Base-by-base conservation (phyloP, 2,113 vertebrate species). In the Mus pahari region DNA sequence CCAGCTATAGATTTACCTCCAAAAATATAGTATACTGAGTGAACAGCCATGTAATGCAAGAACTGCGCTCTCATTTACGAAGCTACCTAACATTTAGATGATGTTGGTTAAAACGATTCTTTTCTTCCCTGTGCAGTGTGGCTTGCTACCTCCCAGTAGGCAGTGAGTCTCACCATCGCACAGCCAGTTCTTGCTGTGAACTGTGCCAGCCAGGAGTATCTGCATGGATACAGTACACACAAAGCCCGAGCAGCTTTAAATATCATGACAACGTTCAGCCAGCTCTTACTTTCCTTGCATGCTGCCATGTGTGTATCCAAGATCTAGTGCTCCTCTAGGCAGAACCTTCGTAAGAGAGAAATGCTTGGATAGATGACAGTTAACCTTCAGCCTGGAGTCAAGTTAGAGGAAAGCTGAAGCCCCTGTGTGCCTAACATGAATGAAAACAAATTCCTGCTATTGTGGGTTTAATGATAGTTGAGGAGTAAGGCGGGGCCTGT, bases 171-270 rank as follows among this genome's bases (percentile, higher is more conserved):
- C 77, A n/a, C 77, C 50, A 58, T 14, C 70, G 16, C 26, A 22
- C n/a, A 33, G 45, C 66, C 74, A 70, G 19, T 50, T 5, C 24
- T 75, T 42, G 36, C 33, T 33, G 5, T 70, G 62, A 78, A 62
- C 79, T 79, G 16, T 48, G 90, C 89, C 48, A 39, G 36, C 62
- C 81, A 73, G 28, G 58, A 66, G 74, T 77, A 88, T 62, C 33
- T 66, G 20, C 0, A 0, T 79, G 48, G 39, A 48, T 53, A 20
- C 70, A 70, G 82, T 19, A 4, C 20, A 70, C 19, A 36, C 42
- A 83, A 74, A 50, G 86, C 55, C 31, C 71, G 75, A 89, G 50
- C n/a, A 86, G 82, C 70, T 94, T 91, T 50, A 31, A 45, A 91
- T 79, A 74, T 58, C 24, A 86, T 64, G 33, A 77, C 50, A 77